Percentiles rank a stretch among this genome's conserved stretches.
Evolutionary conservation across 1,140 invertebrate genomes (phyloP).

Genomic region (Melanaphis sacchari): DNA sequence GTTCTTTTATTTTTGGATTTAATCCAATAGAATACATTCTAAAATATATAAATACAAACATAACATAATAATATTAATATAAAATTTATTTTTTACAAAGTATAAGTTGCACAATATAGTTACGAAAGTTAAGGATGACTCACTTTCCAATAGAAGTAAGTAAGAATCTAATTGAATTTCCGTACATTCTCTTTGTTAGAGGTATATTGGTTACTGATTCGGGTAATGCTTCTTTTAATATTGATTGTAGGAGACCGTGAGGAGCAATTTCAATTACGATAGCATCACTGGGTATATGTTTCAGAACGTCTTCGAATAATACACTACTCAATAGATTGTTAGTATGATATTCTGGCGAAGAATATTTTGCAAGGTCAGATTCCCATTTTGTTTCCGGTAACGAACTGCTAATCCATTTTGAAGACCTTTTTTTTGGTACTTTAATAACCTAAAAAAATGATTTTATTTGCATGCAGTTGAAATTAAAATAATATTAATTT

Average conservation of each 20-base stretch:
- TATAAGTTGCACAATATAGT: neutral
- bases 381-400: constrained; percentile 65
- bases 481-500: neutral
- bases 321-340: constrained; percentile 73
- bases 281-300: constrained; percentile 68
- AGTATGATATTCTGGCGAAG: constrained; percentile 73
- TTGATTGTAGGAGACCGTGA: constrained; percentile 69
- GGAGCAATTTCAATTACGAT: constrained; percentile 70
- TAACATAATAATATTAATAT: neutral
- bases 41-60: neutral
- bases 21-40: neutral
- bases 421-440: constrained; percentile 66
- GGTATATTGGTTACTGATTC: constrained; percentile 49
- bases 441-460: constrained; percentile 65
- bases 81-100: neutral
- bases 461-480: no score
- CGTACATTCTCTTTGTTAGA: neutral
- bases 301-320: constrained; percentile 69
- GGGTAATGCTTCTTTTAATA: constrained; percentile 68
- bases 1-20: constrained; percentile 33
- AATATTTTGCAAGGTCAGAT: constrained; percentile 65
- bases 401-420: constrained; percentile 71
- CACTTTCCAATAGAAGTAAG: neutral
- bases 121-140: neutral
- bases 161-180: neutral